These are phyloP conservation scores for Drosophila auraria DNA, from an alignment of 1,140 invertebrate species.

Conservation along the genomic window DNA sequence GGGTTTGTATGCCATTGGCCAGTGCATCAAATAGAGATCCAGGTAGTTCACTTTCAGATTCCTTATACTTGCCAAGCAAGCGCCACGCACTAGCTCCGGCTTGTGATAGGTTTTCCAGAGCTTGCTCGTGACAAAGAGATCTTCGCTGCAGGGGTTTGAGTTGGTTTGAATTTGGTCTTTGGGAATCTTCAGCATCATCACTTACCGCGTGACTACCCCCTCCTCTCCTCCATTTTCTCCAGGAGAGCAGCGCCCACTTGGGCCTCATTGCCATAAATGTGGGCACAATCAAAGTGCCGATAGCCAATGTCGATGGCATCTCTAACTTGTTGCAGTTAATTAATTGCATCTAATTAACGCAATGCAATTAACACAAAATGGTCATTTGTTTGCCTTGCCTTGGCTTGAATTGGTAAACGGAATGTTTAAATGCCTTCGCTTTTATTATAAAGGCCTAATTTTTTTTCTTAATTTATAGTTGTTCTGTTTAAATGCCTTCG, in stretches of 20 bases:
- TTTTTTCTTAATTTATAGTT: no score
- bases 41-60: slow-evolving; percentile 90
- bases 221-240: slow-evolving; percentile 87
- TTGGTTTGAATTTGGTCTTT: neutral
- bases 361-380: no score
- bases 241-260: slow-evolving; percentile 90
- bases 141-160: slow-evolving; percentile 85
- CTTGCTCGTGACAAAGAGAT: slow-evolving; percentile 90
- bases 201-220: slow-evolving; percentile 88
- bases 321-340: no score
- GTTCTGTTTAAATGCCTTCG: no score
- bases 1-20: slow-evolving; percentile 88
- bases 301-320: slow-evolving; percentile 91
- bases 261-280: slow-evolving; percentile 90
- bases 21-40: slow-evolving; percentile 92
- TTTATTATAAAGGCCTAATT: no score
- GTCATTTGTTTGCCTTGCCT: no score
- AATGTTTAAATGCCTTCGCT: no score
- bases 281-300: slow-evolving; percentile 93
- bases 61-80: slow-evolving; percentile 86
- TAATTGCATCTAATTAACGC: no score
- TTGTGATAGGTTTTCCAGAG: slow-evolving; percentile 79
- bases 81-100: slow-evolving; percentile 68
- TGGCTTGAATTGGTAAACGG: no score
- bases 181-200: no score